Base-by-base conservation (phyloP, 1,140 invertebrate species). In the Drosophila nebulosa region DNA sequence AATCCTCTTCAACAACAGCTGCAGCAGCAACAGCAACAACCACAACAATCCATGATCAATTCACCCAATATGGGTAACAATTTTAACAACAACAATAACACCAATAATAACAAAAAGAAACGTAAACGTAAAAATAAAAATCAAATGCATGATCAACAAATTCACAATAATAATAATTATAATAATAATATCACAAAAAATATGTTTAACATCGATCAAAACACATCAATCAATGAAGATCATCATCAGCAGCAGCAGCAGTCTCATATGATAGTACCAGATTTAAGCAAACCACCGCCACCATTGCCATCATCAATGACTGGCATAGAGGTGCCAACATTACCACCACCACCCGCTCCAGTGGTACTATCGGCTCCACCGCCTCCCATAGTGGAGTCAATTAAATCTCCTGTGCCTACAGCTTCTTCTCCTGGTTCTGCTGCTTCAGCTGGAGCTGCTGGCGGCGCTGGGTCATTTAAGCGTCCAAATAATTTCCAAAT, bases 41-140 rank as follows among this genome's bases (percentile, higher is more conserved):
- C 67, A 4, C 78, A 79, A 3, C 64, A 67, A 36, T 18, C 65
- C 2, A 70, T 74, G 71, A 57, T 67, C 14, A 59, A 21, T 46
- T 46, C 62, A 35, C 46, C 67, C 14, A 63, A 68, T 64, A n/a
- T 64, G 4, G 63, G 35, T 63, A 69, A 69, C 30, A 76, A 66
- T 50, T 91, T 26, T 78, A 91, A 12, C 78, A 91, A n/a, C 76
- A 89, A 0, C 53, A 73, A 64, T 30, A 52, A 46, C 16, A 76
- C 27, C n/a, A 75, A 61, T 39, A 78, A 46, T 27, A 76, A 71
- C 66, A 96, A 96, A 92, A 96, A 96, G 92, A 96, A 96, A 88
- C 94, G 95, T 63, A 96, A 96, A 90, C 94, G 93, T 74, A 95
- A 94, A 71, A 95, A 95, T 90, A 95, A 95, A 89, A 93, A 86